Evolutionary conservation across 2,888 invertebrate genomes (phyloP).

Genomic region (Rotaria macrura): DNA sequence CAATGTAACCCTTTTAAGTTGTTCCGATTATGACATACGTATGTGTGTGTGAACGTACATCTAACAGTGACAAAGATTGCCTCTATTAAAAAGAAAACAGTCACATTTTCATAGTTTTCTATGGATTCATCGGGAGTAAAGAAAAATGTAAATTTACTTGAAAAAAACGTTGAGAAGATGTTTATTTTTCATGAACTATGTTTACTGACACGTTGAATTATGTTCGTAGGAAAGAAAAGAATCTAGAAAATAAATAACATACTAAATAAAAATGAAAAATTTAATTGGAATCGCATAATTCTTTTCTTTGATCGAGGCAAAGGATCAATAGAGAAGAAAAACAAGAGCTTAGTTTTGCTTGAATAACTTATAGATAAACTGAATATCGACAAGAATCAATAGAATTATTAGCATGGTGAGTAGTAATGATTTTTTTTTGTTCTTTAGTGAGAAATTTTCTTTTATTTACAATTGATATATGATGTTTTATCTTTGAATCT

Average conservation of each 20-base stretch:
- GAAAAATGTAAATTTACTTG: neutral
- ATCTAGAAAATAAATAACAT: no score
- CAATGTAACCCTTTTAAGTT: neutral
- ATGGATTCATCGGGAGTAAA: neutral
- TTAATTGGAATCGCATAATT: no score
- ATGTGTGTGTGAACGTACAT: neutral
- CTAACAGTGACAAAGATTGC: neutral
- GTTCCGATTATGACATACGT: neutral
- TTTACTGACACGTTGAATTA: neutral
- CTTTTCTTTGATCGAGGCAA: no score
- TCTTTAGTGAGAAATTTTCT: no score
- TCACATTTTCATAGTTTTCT: neutral
- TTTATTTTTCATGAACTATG: neutral
- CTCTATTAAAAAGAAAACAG: neutral
- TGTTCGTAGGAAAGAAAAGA: neutral
- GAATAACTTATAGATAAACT: no score
- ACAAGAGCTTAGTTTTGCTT: no score
- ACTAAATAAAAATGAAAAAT: no score
- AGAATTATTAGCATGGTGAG: neutral
- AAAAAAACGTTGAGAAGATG: neutral
- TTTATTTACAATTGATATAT: no score
- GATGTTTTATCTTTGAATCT: no score
- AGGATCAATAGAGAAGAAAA: no score
- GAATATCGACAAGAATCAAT: neutral
- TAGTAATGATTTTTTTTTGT: neutral